Conservation (phyloP, 1,140 invertebrate species). For the Diabrotica virgifera region DNA sequence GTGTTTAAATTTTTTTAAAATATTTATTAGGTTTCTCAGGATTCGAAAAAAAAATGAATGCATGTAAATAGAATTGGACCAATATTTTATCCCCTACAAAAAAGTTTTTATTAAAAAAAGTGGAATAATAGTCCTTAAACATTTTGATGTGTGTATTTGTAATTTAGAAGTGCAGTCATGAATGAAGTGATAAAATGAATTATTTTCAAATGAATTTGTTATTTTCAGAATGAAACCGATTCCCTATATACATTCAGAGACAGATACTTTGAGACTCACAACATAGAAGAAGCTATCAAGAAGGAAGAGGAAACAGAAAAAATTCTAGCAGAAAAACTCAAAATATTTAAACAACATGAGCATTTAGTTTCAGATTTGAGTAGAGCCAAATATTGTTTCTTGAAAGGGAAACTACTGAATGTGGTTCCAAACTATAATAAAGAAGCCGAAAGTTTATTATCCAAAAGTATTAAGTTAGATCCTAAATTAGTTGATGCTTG, state of each 20-base stretch:
- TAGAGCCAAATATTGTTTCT: conserved; percentile 67
- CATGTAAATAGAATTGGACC: no score
- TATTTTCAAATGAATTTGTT: not conserved
- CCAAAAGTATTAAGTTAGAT: conserved; percentile 82
- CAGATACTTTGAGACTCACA: conserved; percentile 71
- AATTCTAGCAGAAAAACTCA: conserved; percentile 62
- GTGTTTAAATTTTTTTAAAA: no score
- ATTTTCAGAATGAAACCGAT: conserved; percentile 28
- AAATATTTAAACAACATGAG: conserved; percentile 65
- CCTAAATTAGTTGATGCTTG: conserved; percentile 79
- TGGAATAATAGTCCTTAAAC: not conserved
- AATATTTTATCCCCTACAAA: no score
- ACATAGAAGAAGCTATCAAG: conserved; percentile 63
- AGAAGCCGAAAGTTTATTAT: conserved; percentile 70
- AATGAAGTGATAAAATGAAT: not conserved
- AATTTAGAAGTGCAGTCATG: no score
- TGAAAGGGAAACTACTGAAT: conserved; percentile 76
- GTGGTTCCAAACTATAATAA: conserved; percentile 65
- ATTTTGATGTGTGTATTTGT: not conserved
- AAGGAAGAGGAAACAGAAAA: conserved; percentile 65
- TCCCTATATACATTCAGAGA: conserved; percentile 27
- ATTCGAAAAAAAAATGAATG: no score
- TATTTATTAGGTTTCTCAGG: no score
- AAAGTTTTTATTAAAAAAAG: no score
- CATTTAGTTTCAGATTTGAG: conserved; percentile 50